Percentiles rank a stretch among this genome's conserved stretches.
phyloP scores from a whole-genome alignment of 1,140 invertebrate species.

The Macrobrachium nipponense region DNA sequence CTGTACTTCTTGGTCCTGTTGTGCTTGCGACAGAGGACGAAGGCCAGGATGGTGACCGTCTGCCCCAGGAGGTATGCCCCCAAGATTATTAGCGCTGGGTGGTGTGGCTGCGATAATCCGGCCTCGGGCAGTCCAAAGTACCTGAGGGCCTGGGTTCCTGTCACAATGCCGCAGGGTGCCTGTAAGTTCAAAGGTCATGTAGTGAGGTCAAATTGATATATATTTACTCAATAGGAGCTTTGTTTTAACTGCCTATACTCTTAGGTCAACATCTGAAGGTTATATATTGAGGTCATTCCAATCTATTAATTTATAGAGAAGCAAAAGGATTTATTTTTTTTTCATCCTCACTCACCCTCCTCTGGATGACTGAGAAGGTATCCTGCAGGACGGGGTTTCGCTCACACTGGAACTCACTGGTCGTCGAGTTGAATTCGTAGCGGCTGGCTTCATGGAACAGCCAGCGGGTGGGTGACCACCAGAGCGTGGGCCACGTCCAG shows the following conservation, averaged over 20 bases:
- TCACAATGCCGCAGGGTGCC: slow-evolving; percentile 63
- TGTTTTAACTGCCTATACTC: no score
- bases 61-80: slow-evolving; percentile 48
- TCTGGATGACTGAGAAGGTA: slow-evolving; percentile 55
- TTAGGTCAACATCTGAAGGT: no score
- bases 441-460: slow-evolving; percentile 51
- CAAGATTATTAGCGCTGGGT: slow-evolving; percentile 55
- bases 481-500: slow-evolving; percentile 62
- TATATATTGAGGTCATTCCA: no score
- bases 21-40: slow-evolving; percentile 48
- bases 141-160: slow-evolving; percentile 55
- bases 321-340: background rate
- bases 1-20: slow-evolving; percentile 58
- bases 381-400: slow-evolving; percentile 63
- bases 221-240: no score
- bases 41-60: slow-evolving; percentile 50
- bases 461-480: slow-evolving; percentile 63
- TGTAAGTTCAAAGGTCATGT: background rate
- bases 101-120: slow-evolving; percentile 40
- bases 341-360: slow-evolving; percentile 50
- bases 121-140: slow-evolving; percentile 61
- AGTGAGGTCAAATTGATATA: no score
- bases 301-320: background rate
- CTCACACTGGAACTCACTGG: slow-evolving; percentile 54
- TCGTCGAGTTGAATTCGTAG: slow-evolving; percentile 52